phyloP scores from a whole-genome alignment of 2,888 invertebrate species.

The Hyposoter dolosus region DNA sequence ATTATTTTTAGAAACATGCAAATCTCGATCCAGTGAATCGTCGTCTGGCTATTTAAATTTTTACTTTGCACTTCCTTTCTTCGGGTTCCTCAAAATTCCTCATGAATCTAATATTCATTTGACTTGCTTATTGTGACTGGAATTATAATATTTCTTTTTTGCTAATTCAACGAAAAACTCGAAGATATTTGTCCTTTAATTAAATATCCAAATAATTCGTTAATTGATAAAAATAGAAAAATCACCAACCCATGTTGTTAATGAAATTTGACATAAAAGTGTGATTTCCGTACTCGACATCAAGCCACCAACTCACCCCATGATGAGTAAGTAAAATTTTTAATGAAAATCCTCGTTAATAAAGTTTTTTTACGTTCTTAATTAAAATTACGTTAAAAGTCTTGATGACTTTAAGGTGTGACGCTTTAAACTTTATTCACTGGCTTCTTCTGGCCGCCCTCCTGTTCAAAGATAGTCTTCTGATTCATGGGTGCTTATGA shows the following conservation, averaged over 20 bases:
- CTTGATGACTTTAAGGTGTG: neutral
- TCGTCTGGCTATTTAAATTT: constrained; percentile 42
- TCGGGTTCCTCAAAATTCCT: neutral
- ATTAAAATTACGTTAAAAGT: neutral
- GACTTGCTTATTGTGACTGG: neutral
- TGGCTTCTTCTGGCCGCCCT: neutral
- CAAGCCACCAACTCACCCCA: neutral
- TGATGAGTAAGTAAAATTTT: neutral
- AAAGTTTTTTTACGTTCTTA: neutral
- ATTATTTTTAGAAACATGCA: constrained; percentile 62
- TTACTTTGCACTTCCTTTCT: constrained; percentile 34
- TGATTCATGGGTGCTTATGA: constrained; percentile 20
- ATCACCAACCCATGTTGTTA: neutral
- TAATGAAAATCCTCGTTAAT: neutral
- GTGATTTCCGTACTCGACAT: neutral
- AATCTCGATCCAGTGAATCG: constrained; percentile 41
- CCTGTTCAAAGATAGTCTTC: constrained; percentile 8
- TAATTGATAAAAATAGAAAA: neutral
- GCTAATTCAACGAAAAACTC: neutral
- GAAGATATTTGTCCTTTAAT: neutral
- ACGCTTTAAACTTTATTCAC: constrained; percentile 5
- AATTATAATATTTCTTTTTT: neutral
- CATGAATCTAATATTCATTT: neutral
- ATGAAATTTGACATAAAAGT: neutral
- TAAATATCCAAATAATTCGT: neutral